A percentile compares a stretch with the other conserved stretches of the same genome.
Conservation (phyloP, 1,140 invertebrate species). For the Venustaconcha ellipsiformis region DNA sequence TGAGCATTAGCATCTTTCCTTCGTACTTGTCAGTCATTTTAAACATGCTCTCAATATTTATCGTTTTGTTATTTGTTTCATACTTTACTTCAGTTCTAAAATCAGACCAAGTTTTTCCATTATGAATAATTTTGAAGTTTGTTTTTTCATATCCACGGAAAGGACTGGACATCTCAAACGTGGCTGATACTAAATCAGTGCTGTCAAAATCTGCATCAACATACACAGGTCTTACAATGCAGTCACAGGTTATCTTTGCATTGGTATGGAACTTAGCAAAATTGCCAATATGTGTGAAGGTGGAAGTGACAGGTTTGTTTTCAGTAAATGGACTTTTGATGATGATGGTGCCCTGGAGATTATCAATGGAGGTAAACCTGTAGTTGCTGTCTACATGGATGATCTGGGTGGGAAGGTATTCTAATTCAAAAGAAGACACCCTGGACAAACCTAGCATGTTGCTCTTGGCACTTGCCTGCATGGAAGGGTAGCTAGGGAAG, state of each 20-base stretch:
- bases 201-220: constrained; percentile 23
- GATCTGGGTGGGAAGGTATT: constrained; percentile 38
- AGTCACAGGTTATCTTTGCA: constrained; percentile 26
- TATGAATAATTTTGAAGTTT: constrained; percentile 32
- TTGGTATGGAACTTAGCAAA: constrained; percentile 19
- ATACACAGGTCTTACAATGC: constrained; percentile 17
- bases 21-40: constrained; percentile 13
- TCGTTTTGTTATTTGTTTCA: constrained; percentile 41
- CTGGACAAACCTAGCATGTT: constrained; percentile 20
- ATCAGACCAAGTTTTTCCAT: constrained; percentile 30
- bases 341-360: constrained; percentile 33
- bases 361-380: constrained; percentile 13
- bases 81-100: constrained; percentile 36
- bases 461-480: constrained; percentile 31
- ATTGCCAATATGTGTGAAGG: constrained; percentile 25
- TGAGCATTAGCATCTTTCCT: constrained; percentile 23
- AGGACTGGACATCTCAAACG: constrained; percentile 34
- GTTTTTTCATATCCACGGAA: constrained; percentile 42
- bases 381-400: constrained; percentile 26
- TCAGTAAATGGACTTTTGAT: constrained; percentile 41
- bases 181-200: constrained; percentile 14
- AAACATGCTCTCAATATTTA: constrained; percentile 35
- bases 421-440: constrained; percentile 31
- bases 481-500: constrained; percentile 31
- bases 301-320: constrained; percentile 16